Conservation (phyloP, 2,113 vertebrate genomes). For the Promerops cafer region DNA sequence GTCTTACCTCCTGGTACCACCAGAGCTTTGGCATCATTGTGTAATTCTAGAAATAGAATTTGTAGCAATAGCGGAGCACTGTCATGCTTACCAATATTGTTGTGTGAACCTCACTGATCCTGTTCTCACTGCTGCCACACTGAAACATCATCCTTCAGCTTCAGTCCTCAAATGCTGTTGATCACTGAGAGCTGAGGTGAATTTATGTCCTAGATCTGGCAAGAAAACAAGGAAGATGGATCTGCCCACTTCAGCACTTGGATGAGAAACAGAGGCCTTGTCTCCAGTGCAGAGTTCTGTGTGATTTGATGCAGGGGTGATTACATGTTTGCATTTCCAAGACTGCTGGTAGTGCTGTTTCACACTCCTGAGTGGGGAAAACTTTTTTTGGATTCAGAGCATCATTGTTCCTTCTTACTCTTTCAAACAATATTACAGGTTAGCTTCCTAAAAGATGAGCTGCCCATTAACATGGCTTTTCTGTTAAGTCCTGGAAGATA, state of each 20-base stretch:
- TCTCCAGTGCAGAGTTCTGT: neutral
- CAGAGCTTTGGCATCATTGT: neutral
- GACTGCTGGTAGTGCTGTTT: neutral
- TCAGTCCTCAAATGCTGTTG: neutral
- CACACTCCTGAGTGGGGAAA: neutral
- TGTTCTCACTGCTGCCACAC: neutral
- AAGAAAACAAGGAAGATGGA: neutral
- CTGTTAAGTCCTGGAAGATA: neutral
- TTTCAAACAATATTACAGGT: neutral
- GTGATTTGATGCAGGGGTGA: neutral
- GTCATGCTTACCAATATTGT: rapidly evolving
- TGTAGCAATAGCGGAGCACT: neutral
- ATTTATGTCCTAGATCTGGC: neutral
- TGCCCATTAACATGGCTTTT: neutral
- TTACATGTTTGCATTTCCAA: neutral
- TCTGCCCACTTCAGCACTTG: neutral
- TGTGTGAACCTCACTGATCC: neutral
- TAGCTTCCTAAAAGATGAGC: neutral
- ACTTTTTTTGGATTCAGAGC: neutral
- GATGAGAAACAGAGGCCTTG: neutral
- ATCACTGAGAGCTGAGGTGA: neutral
- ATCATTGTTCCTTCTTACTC: neutral
- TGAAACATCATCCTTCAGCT: neutral
- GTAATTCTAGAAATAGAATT: neutral
- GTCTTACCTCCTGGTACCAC: neutral